Evolutionary conservation across 2,113 vertebrate genomes (phyloP), one percentile per base, ranked within the genome.

Genomic region (Brachionichthys hirsutus): DNA sequence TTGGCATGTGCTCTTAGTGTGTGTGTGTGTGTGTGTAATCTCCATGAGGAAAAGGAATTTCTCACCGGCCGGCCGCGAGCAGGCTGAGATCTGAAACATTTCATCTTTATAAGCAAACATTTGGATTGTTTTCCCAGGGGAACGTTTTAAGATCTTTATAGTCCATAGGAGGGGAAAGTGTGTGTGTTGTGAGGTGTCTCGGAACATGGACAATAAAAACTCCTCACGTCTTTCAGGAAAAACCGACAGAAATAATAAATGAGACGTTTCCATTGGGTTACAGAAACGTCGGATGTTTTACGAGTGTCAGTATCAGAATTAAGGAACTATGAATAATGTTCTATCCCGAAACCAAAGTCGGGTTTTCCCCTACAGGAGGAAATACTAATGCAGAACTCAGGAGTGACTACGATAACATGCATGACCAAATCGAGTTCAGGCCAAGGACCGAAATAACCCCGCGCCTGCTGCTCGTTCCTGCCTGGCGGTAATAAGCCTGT

Each of bases 81-180:
- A 30, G 24, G 24, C 24, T 30, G 8, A 73, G 51, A 51, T 70
- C 18, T 66, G 56, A 75, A 53, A 71, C 59, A 55, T 24, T 48
- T 73, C 24, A 9, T 49, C 48, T 55, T 42, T 35, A 20, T 40
- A 54, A 42, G 51, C 35, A 11, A 12, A 30, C 58, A 54, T 11
- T 15, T 36, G 53, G 50, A 58, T 44, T 64, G 78, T 80, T 79
- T 74, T 64, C 67, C 69, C 50, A 55, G n/a, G 59, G 22, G 51
- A 47, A 62, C 36, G 52, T 50, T 62, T 58, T 24, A 42, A 62
- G 36, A 24, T 30, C 51, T 78, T 63, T 47, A 73, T 58, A 72
- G 63, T 13, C 1, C 8, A 41, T 35, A 49, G 57, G 52, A 55
- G 67, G 46, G 62, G 56, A 38, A 38, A 4, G 40, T 46, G 48